Base-by-base conservation (phyloP, 1,140 invertebrate species). In the Aphelenchoides avenae region DNA sequence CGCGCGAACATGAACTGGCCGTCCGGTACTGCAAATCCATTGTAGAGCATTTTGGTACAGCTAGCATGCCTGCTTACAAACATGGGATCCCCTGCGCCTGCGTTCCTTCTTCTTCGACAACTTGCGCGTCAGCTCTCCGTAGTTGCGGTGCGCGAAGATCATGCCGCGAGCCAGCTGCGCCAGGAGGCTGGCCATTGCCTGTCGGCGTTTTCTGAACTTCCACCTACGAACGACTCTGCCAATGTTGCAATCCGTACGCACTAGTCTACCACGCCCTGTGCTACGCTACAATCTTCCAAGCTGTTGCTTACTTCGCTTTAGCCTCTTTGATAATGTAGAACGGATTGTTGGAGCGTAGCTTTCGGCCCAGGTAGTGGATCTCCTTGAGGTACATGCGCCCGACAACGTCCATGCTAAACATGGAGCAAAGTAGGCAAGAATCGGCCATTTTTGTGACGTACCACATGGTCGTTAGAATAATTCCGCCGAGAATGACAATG, bases 391-490 rank as follows among this genome's bases (percentile, higher is more conserved):
- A 75, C 73, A 75, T 75, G 50, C 73, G 37, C 4, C 73, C 73
- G 1, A 75, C 73, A 15, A 75, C 70, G 44, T 75, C 73, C 73
- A 73, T 73, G 33, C 47, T 39, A 52, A n/a, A 5, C 47, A 56
- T 26, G 5, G 6, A 7, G 15, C n/a, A n/a, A n/a, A n/a, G n/a
- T n/a, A n/a, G n/a, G n/a, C n/a, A n/a, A n/a, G n/a, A n/a, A n/a
- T n/a, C n/a, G n/a, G n/a, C 11, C n/a, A 36, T 36, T 11, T 36
- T 36, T 36, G 18, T 11, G 11, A 30, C 60, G 41, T 33, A 53
- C 74, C n/a, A 75, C 74, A 75, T 75, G 2, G 73, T 75, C 2
- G 73, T 72, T 2, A 75, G 59, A 39, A 73, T 77, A 7, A 75
- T 66, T n/a, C 73, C 73, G 4, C 70, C 67, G 24, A 57, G 40